Conservation (phyloP, 2,888 invertebrate species). For the Asteroscopus sphinx region DNA sequence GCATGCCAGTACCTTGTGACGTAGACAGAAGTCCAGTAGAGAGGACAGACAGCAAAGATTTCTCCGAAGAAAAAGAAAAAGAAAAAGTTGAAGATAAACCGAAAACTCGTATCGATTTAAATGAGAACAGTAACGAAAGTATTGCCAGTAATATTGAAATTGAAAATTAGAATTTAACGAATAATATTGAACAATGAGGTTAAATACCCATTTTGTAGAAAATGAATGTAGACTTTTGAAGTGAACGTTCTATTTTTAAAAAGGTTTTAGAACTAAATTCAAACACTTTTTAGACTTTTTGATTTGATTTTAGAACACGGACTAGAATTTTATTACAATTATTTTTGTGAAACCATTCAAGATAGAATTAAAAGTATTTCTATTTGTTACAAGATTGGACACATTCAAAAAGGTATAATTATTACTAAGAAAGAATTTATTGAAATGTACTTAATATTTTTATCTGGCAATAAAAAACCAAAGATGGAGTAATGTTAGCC, state of each 20-base stretch:
- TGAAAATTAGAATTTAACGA: slow-evolving; percentile 75
- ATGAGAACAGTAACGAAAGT: slow-evolving; percentile 86
- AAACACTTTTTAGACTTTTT: slow-evolving; percentile 3
- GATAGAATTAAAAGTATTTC: not conserved
- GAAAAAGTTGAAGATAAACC: slow-evolving; percentile 69
- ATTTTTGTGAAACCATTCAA: not conserved
- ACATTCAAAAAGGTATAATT: slow-evolving; percentile 2
- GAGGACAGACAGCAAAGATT: slow-evolving; percentile 65
- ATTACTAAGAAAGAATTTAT: slow-evolving; percentile 8
- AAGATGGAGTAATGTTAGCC: slow-evolving; percentile 64
- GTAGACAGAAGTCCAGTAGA: slow-evolving; percentile 77
- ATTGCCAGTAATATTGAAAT: slow-evolving; percentile 88
- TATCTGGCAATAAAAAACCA: slow-evolving; percentile 64
- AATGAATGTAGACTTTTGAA: slow-evolving; percentile 40
- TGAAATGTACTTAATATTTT: slow-evolving; percentile 39
- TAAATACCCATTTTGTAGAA: slow-evolving; percentile 38
- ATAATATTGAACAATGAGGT: slow-evolving; percentile 22
- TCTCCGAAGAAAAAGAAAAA: slow-evolving; percentile 72
- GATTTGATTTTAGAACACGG: slow-evolving; percentile 24
- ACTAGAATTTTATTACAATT: not conserved
- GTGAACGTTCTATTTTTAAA: slow-evolving; percentile 38
- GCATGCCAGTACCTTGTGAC: slow-evolving; percentile 78
- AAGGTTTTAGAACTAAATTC: slow-evolving; percentile 9
- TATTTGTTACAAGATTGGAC: not conserved
- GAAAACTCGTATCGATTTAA: slow-evolving; percentile 73